Conservation (phyloP, 2,113 vertebrate genomes). For the Centropus bengalensis region DNA sequence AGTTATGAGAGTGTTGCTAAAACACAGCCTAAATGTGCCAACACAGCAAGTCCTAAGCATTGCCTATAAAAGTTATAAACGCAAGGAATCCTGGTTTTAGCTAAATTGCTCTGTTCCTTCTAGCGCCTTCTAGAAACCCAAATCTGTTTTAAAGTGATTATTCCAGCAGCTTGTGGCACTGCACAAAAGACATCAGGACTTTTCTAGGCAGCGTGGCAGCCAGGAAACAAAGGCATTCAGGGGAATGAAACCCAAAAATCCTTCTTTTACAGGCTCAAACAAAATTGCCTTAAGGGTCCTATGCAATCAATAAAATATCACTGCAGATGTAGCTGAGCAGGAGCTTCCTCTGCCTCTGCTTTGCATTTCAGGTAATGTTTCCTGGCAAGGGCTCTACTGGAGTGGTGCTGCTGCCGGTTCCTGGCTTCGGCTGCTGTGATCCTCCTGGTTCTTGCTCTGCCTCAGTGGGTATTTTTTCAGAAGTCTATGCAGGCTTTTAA, state of each 20-base stretch:
- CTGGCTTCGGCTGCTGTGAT: background rate
- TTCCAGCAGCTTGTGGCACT: background rate
- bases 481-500: background rate
- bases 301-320: conserved; percentile 54
- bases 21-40: background rate
- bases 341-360: background rate
- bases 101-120: background rate
- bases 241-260: background rate
- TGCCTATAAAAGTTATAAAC: background rate
- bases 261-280: background rate
- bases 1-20: background rate
- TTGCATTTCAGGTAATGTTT: background rate
- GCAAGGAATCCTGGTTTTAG: background rate
- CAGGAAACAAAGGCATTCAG: background rate
- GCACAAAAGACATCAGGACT: background rate
- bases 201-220: background rate
- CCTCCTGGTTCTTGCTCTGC: background rate
- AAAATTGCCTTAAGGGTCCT: conserved; percentile 7
- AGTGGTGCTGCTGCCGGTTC: background rate
- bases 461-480: fast-evolving
- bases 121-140: background rate
- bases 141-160: background rate
- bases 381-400: background rate
- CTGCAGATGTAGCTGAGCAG: background rate
- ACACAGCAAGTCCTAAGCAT: background rate